Conservation (phyloP, 1,140 invertebrate species). For the Cydia splendana region DNA sequence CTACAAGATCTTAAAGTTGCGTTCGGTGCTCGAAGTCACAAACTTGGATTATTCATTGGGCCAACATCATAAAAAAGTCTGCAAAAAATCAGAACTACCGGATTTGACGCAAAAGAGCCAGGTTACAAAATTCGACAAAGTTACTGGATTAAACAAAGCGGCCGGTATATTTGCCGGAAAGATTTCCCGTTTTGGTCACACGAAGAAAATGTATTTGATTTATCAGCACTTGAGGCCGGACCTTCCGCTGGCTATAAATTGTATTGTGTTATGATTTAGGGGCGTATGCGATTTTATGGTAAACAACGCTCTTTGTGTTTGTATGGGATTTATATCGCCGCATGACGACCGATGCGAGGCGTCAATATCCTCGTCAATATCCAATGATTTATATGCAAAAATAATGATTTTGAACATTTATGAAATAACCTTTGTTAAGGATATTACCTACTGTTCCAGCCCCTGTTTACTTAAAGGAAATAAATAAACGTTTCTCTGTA, state of each 20-base stretch:
- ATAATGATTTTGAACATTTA: background rate
- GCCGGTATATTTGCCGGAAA: conserved; percentile 68
- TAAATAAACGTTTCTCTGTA: background rate
- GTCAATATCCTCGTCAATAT: conserved; percentile 53
- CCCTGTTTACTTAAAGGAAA: background rate
- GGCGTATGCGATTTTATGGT: conserved; percentile 76
- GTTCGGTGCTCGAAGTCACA: no score
- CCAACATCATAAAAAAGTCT: no score
- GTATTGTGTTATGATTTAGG: conserved; percentile 79
- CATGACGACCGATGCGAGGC: conserved; percentile 47
- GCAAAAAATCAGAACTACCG: no score
- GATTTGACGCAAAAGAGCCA: no score
- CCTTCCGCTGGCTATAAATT: conserved; percentile 77
- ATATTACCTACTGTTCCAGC: background rate
- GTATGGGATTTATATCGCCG: conserved; percentile 58
- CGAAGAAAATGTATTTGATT: conserved; percentile 77
- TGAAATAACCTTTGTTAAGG: background rate
- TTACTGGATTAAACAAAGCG: no score
- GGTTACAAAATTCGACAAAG: no score
- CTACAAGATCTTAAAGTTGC: no score
- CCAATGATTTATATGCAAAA: conserved; percentile 46
- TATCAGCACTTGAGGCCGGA: conserved; percentile 78
- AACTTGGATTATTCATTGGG: no score
- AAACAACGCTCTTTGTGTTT: conserved; percentile 74
- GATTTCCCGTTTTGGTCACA: conserved; percentile 69